These are phyloP conservation scores for Rugalucina vietnamica DNA, from an alignment of 2,888 invertebrate genomes.

Conservation along the genomic window DNA sequence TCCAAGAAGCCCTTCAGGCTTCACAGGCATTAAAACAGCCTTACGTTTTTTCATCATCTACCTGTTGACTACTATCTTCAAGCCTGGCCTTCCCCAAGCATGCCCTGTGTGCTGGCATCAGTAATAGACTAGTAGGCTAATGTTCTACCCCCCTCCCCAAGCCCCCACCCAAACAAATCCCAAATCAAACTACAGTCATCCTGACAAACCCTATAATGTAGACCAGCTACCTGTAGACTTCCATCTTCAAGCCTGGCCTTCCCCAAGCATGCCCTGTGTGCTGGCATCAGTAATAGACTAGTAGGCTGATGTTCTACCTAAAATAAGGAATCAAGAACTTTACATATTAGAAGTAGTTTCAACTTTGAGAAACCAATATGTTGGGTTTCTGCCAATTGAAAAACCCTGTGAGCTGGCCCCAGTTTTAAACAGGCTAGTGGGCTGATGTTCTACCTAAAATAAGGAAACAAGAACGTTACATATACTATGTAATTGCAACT, in stretches of 20 bases:
- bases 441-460: slow-evolving; percentile 47
- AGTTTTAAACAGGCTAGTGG: slow-evolving; percentile 56
- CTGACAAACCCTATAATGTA: neutral
- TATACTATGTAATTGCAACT: too few relatives aligned
- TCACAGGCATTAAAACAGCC: too few relatives aligned
- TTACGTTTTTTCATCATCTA: too few relatives aligned
- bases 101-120: slow-evolving; percentile 64
- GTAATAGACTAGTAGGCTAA: slow-evolving; percentile 56
- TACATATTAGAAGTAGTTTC: too few relatives aligned
- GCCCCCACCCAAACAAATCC: too few relatives aligned
- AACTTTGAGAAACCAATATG: too few relatives aligned
- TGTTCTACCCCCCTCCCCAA: too few relatives aligned
- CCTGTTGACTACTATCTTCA: slow-evolving; percentile 63
- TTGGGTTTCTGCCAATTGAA: too few relatives aligned
- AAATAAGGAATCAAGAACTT: neutral
- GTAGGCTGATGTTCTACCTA: slow-evolving; percentile 57
- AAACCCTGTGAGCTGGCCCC: slow-evolving; percentile 65
- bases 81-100: slow-evolving; percentile 50
- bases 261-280: slow-evolving; percentile 60
- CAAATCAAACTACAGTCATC: too few relatives aligned
- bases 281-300: slow-evolving; percentile 57
- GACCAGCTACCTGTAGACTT: slow-evolving; percentile 54
- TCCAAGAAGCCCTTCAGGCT: too few relatives aligned
- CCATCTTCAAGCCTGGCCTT: slow-evolving; percentile 57
- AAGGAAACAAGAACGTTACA: too few relatives aligned